Base-by-base conservation (phyloP, 2,797 vertebrate genomes). In the Sciurus vulgaris region DNA sequence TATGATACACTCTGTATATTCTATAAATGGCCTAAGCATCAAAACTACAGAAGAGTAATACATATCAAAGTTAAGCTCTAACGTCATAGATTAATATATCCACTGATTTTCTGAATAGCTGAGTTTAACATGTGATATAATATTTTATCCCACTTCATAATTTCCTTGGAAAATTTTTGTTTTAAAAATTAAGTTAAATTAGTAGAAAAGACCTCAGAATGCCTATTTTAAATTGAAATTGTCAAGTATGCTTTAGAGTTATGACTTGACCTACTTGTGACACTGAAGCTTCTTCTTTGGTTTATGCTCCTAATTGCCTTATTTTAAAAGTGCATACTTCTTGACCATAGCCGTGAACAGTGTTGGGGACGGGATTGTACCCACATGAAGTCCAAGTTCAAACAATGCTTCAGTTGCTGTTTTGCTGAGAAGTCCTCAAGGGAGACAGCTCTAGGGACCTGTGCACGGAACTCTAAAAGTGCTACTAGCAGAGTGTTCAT, bases 391-490 rank as follows among this genome's bases (percentile, higher is more conserved):
- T 99, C 99, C 85, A 99, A 99, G 69, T 99, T 99, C 96, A 99
- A 99, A 95, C 99, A 99, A 98, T 99, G 99, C 97, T 99, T 99
- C 97, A 99, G 99, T 98, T 99, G 99, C 97, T 99, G 99, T 99
- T 99, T 99, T 98, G 99, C 99, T 0, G 99, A 99, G 98, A 99
- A 99, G 97, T 99, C 98, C 99, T 99, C 93, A 22, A 99, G 96
- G 99, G 99, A 12, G 99, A 99, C 94, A 98, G 98, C 69, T 98
- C 98, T 61, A 56, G 98, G 0, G 99, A 99, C 94, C 99, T 99
- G 56, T 99, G 99, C 97, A 98, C 98, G 33, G 99, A 99, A 96
- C 98, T 98, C 97, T 99, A 99, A 98, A 98, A 98, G 97, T 98
- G 98, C 96, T 99, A 99, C 98, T 99, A 99, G 98, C 98, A 98